These are phyloP conservation scores for Adineta ricciae DNA, from an alignment of 2,888 invertebrate species.

Conservation along the genomic window DNA sequence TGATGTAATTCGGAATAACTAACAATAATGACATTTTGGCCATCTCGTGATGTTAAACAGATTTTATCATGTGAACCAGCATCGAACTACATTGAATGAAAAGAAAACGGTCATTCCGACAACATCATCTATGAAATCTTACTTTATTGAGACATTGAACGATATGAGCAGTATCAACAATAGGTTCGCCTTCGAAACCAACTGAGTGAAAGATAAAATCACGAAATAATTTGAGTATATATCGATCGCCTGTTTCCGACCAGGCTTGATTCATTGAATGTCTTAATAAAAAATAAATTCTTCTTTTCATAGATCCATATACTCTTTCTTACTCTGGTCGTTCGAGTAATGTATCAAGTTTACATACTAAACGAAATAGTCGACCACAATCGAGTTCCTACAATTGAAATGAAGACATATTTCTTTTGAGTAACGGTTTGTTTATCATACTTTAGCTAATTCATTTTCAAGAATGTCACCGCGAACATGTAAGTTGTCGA, in stretches of 20 bases:
- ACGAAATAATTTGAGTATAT: conserved; percentile 91
- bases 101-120: conserved; percentile 53
- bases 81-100: conserved; percentile 49
- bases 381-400: conserved; percentile 85
- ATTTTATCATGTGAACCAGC: conserved; percentile 58
- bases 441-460: conserved; percentile 58
- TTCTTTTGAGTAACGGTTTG: not conserved
- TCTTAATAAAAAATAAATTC: too few relatives aligned
- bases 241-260: conserved; percentile 95
- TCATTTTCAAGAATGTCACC: conserved; percentile 81
- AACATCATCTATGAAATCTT: not conserved
- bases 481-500: conserved; percentile 76
- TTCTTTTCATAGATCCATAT: too few relatives aligned
- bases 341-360: conserved; percentile 85
- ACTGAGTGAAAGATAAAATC: conserved; percentile 89
- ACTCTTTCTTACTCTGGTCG: conserved; percentile 68
- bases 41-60: conserved; percentile 86
- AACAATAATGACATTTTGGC: conserved; percentile 86
- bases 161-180: conserved; percentile 90
- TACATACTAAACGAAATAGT: conserved; percentile 75
- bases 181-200: conserved; percentile 77
- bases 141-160: conserved; percentile 80
- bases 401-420: not conserved
- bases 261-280: conserved; percentile 82
- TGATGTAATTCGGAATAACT: conserved; percentile 87